Base-by-base conservation (phyloP, 2,797 vertebrate species). In the Gymnoscopelus microlampas region DNA sequence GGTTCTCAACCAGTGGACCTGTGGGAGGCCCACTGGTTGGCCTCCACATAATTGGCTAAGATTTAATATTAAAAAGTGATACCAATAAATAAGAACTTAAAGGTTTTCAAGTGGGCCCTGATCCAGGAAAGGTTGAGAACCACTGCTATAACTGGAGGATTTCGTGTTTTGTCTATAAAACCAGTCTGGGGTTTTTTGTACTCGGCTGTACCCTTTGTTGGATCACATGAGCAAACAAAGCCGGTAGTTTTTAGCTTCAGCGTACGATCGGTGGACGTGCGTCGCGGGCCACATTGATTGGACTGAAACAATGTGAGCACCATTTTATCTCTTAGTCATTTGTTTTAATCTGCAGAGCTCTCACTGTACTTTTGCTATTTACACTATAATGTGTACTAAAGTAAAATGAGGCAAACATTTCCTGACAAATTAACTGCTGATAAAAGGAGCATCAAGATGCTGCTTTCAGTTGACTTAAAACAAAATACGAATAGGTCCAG, bases 141-240 rank as follows among this genome's bases (percentile, higher is more conserved):
- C 8, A 44, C 39, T 44, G 39, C 39, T 10, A 82, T 23, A 90
- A 85, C 80, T 88, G 86, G 85, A 88, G 85, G 82, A 68, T 86
- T 81, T 81, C 68, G 67, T 74, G 74, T 81, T 64, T 44, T 14
- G 60, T 81, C 66, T 13, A 48, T 55, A 7, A 4, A 39, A 66
- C 70, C 44, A 35, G 60, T 71, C 63, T 63, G 59, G 57, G 54
- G 60, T 76, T 59, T 44, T 63, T 64, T 78, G 54, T 71, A 70
- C 73, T 82, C 81, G 63, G 74, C 69, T 77, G 70, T 87, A 53
- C 54, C 60, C 62, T 70, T 63, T 53, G 60, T 72, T 63, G 61
- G 62, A 76, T 66, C 78, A 53, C 80, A 72, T 70, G 60, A 78
- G 62, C 53, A 56, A 60, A 70, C 15, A 23, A 1, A 23, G 23